Percentiles rank a stretch among this genome's conserved stretches.
These are phyloP conservation scores for Lobophora halterata DNA, from an alignment of 2,888 invertebrate species.

Conservation along the genomic window DNA sequence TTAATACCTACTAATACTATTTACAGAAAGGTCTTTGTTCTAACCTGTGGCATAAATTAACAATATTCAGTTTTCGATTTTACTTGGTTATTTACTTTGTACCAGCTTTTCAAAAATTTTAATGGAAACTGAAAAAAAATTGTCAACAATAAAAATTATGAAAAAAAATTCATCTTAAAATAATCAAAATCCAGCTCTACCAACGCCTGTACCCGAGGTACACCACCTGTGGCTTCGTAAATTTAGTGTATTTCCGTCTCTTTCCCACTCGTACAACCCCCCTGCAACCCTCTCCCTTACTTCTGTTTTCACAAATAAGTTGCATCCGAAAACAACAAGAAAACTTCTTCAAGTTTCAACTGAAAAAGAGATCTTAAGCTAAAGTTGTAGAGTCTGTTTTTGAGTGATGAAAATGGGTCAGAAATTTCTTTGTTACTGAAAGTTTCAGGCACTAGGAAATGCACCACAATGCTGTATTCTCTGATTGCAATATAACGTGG, in stretches of 20 bases:
- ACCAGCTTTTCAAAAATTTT: too few relatives aligned
- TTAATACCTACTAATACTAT: too few relatives aligned
- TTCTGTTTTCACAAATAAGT: slow-evolving; percentile 79
- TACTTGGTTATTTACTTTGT: too few relatives aligned
- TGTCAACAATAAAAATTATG: too few relatives aligned
- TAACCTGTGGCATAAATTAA: too few relatives aligned
- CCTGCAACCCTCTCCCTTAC: slow-evolving; percentile 49
- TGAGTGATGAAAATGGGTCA: slow-evolving; percentile 26
- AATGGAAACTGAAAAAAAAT: too few relatives aligned
- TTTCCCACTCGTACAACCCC: slow-evolving; percentile 39
- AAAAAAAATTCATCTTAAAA: slow-evolving; percentile 22
- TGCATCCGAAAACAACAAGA: slow-evolving; percentile 79
- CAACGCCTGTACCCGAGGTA: slow-evolving; percentile 67
- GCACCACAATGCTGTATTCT: slow-evolving; percentile 62
- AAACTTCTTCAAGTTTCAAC: slow-evolving; percentile 45
- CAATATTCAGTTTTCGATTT: too few relatives aligned
- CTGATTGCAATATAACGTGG: slow-evolving; percentile 76
- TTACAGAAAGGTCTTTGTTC: too few relatives aligned
- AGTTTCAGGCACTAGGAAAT: slow-evolving; percentile 69
- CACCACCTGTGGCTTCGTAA: slow-evolving; percentile 80
- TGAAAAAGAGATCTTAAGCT: slow-evolving; percentile 39
- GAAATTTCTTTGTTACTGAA: slow-evolving; percentile 60
- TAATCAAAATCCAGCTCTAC: slow-evolving; percentile 38
- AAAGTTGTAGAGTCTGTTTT: slow-evolving; percentile 39
- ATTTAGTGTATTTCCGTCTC: slow-evolving; percentile 70